A percentile compares a stretch with the other conserved stretches of the same genome.
phyloP scores from a whole-genome alignment of 1,140 invertebrate genomes.

The Araneus ventricosus region DNA sequence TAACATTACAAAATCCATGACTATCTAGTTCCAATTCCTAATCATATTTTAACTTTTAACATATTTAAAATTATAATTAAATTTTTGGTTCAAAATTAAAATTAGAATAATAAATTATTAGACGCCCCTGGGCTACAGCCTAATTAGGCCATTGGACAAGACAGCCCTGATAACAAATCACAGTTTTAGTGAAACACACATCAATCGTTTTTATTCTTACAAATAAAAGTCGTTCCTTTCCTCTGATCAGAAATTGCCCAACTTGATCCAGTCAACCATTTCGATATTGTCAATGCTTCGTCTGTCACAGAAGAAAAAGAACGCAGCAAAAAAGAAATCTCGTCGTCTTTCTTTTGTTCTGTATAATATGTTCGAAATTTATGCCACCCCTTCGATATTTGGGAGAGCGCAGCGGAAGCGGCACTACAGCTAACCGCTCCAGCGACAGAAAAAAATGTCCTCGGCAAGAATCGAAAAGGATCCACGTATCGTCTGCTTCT shows the following conservation, averaged over 20 bases:
- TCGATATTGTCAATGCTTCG: conserved; percentile 15
- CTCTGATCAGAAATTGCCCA: neutral
- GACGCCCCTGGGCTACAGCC: too few species aligned
- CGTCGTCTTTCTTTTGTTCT: conserved; percentile 20
- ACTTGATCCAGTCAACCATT: neutral
- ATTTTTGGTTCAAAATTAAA: too few species aligned
- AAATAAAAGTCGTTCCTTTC: too few species aligned
- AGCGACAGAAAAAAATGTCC: conserved; percentile 48
- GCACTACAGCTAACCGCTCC: conserved; percentile 64
- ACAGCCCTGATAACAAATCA: too few species aligned
- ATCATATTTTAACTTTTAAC: too few species aligned
- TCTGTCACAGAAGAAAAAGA: neutral
- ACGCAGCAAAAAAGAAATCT: neutral
- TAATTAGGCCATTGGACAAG: too few species aligned
- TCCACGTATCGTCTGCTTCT: conserved; percentile 34
- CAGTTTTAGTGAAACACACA: too few species aligned
- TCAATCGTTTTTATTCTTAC: too few species aligned
- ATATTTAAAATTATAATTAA: too few species aligned
- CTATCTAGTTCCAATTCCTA: too few species aligned
- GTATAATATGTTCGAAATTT: conserved; percentile 62
- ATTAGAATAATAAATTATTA: too few species aligned
- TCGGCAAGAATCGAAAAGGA: conserved; percentile 1
- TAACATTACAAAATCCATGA: too few species aligned
- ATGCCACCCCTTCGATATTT: conserved; percentile 65
- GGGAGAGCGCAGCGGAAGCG: conserved; percentile 33